A percentile compares a stretch with the other conserved stretches of the same genome.
Conservation (phyloP, 2,113 vertebrate genomes). For the Poicephalus meyeri region DNA sequence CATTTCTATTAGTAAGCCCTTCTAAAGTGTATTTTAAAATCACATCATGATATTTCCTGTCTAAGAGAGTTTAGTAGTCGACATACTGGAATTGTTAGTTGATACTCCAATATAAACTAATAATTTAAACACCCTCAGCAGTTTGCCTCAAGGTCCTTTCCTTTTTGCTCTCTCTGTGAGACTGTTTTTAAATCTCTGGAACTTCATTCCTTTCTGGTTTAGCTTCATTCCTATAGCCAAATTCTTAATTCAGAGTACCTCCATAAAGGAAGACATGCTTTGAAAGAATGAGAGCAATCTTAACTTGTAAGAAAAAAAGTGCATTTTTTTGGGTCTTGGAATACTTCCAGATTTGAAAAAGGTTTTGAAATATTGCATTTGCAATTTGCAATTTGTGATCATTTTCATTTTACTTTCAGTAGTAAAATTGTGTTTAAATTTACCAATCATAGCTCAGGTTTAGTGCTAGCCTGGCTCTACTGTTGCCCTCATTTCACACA, state of each 20-base stretch:
- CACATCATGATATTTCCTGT: not conserved
- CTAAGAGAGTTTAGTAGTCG: not conserved
- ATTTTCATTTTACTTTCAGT: not conserved
- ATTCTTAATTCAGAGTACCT: not conserved
- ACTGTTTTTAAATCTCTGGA: not conserved
- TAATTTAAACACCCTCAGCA: not conserved
- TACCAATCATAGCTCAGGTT: not conserved
- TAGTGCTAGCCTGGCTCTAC: not conserved
- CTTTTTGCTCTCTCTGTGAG: not conserved
- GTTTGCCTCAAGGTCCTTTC: not conserved
- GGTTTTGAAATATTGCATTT: slow-evolving; percentile 6
- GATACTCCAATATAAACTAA: not conserved
- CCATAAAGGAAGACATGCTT: not conserved
- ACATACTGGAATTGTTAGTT: not conserved
- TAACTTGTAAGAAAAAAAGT: not conserved
- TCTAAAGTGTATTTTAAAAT: not conserved
- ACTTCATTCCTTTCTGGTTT: not conserved
- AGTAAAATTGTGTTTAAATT: not conserved
- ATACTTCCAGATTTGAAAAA: not conserved
- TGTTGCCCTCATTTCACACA: not conserved
- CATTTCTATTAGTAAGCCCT: not conserved
- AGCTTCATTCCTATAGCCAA: not conserved
- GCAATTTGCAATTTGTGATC: not conserved
- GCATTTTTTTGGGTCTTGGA: not conserved
- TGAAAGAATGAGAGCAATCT: slow-evolving; percentile 8